phyloP scores from a whole-genome alignment of 2,797 vertebrate species.

The Hypotaenidia okinawae region DNA sequence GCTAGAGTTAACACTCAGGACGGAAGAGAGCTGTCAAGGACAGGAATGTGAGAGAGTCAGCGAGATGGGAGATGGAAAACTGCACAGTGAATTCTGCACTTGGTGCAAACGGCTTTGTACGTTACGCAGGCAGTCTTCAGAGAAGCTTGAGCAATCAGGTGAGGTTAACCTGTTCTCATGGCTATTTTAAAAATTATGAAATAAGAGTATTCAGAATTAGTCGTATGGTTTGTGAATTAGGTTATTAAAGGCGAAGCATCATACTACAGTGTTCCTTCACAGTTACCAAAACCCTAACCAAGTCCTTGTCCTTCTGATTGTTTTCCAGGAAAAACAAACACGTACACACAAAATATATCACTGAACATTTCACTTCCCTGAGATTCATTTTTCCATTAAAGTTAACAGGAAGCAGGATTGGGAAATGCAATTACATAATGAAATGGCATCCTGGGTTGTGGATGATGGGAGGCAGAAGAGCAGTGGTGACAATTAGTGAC shows the following conservation, averaged over 20 bases:
- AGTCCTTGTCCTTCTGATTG: background rate
- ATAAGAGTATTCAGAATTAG: conserved; percentile 56
- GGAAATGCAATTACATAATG: background rate
- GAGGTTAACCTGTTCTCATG: conserved; percentile 55
- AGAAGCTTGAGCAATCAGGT: conserved; percentile 57
- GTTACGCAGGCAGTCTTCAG: conserved; percentile 59
- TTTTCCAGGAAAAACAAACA: background rate
- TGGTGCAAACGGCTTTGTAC: conserved; percentile 66
- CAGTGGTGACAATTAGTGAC: background rate
- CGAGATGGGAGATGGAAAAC: conserved; percentile 45
- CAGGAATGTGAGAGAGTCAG: background rate
- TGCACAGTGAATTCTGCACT: conserved; percentile 36
- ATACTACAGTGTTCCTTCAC: background rate
- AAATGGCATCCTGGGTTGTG: background rate
- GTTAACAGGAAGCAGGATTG: background rate
- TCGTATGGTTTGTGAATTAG: conserved; percentile 15
- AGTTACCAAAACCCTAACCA: conserved; percentile 21
- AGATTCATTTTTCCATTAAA: background rate
- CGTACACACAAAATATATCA: background rate
- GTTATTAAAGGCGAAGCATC: conserved; percentile 31
- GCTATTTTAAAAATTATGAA: conserved; percentile 34
- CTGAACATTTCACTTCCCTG: background rate
- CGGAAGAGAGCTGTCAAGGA: conserved; percentile 34
- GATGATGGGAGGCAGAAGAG: background rate
- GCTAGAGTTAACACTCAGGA: conserved; percentile 36